Evolutionary conservation across 2,888 invertebrate species (phyloP).

Genomic region (Crepidodera aurea): DNA sequence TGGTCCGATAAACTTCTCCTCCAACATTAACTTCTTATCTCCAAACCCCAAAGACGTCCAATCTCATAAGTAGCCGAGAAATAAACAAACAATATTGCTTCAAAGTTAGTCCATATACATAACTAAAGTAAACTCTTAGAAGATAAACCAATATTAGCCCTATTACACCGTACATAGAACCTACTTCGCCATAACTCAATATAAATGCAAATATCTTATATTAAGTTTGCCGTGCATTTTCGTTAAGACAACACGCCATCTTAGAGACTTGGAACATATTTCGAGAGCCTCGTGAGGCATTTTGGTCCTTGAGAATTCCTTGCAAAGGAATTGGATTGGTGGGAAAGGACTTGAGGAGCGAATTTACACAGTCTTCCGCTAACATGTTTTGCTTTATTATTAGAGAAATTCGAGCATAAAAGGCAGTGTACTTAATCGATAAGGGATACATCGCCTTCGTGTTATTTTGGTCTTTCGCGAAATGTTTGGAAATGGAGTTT

Average conservation of each 20-base stretch:
- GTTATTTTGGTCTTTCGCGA: slow-evolving; percentile 21
- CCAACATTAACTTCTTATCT: slow-evolving; percentile 26
- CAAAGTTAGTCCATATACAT: slow-evolving; percentile 58
- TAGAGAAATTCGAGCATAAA: slow-evolving; percentile 35
- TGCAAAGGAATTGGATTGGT: slow-evolving; percentile 31
- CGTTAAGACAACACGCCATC: slow-evolving; percentile 59
- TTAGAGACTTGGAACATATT: slow-evolving; percentile 45
- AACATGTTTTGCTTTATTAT: slow-evolving; percentile 47
- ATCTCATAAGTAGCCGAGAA: slow-evolving; percentile 30
- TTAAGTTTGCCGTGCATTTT: slow-evolving; percentile 60
- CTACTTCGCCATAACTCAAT: slow-evolving; percentile 60
- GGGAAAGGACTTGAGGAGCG: slow-evolving; percentile 15
- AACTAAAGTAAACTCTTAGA: slow-evolving; percentile 58
- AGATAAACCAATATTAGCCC: slow-evolving; percentile 62
- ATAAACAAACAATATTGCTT: slow-evolving; percentile 59
- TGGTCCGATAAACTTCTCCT: background rate
- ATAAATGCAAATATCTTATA: slow-evolving; percentile 63
- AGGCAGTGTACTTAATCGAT: slow-evolving; percentile 31
- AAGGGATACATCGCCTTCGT: slow-evolving; percentile 21
- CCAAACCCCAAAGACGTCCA: slow-evolving; percentile 19
- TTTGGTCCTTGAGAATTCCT: slow-evolving; percentile 27
- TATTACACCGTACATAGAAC: slow-evolving; percentile 56
- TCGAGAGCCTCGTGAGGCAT: slow-evolving; percentile 27
- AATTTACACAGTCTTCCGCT: slow-evolving; percentile 43
- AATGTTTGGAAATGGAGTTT: slow-evolving; percentile 14